Conservation (phyloP, 1,140 invertebrate genomes). For the Thalassaphorura encarpata region DNA sequence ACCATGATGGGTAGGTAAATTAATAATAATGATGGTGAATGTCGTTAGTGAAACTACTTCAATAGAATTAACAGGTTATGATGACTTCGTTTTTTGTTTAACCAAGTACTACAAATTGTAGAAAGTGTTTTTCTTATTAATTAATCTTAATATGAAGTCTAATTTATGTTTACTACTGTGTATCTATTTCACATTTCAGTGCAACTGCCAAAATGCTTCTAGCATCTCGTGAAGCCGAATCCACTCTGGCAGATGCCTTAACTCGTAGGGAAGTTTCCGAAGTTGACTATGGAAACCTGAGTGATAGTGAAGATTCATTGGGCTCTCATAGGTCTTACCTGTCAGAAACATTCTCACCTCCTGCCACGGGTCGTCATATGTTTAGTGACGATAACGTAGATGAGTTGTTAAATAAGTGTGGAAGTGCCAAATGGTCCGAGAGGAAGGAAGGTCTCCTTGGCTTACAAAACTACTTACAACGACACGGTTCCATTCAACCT, state of each 20-base stretch:
- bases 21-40: too few relatives aligned
- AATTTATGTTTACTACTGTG: neutral
- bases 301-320: conserved; percentile 32
- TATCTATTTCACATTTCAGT: conserved; percentile 9
- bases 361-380: conserved; percentile 23
- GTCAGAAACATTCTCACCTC: conserved; percentile 31
- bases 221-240: conserved; percentile 30
- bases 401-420: conserved; percentile 31
- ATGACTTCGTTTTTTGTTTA: neutral
- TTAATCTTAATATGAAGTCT: neutral
- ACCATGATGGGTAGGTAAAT: too few relatives aligned
- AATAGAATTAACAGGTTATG: neutral
- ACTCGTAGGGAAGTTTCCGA: conserved; percentile 24
- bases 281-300: conserved; percentile 29
- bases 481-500: conserved; percentile 26
- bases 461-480: conserved; percentile 25
- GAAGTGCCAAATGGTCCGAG: conserved; percentile 33
- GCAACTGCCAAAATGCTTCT: conserved; percentile 27
- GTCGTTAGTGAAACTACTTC: too few relatives aligned
- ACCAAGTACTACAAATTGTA: neutral
- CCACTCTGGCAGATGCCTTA: conserved; percentile 22
- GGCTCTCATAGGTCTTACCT: conserved; percentile 25
- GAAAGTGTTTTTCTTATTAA: neutral
- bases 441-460: conserved; percentile 31
- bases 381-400: conserved; percentile 31